Evolutionary conservation across 2,113 vertebrate genomes (phyloP), one percentile per base, ranked within the genome.

Genomic region (Acinonyx jubatus): DNA sequence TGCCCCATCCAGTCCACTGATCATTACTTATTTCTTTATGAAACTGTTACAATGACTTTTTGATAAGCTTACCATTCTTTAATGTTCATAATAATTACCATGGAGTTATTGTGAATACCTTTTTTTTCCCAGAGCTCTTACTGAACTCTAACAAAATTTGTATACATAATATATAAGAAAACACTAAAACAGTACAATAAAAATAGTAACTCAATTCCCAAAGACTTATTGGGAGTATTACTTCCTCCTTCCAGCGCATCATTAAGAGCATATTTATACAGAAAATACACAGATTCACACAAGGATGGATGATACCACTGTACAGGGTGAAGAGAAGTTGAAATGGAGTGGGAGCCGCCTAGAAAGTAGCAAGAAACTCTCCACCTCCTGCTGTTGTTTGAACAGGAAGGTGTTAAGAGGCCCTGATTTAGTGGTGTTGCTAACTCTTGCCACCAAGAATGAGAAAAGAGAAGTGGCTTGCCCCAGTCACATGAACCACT

Each of bases 41-140:
- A 73, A 93, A 88, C 8, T 9, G 61, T 73, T 63, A 95, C 27
- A 66, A 74, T 81, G 80, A 21, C 29, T 66, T 79, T 52, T 79
- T 16, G 1, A 63, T 74, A 95, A 95, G 78, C 33, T 90, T 83
- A 68, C 12, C 55, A 96, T 91, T 97, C 25, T 93, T 61, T 79
- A 93, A 85, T 96, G 78, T 91, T 27, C 27, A 68, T 1, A 81
- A 21, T 41, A 61, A 71, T 76, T 21, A 48, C 31, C 73, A 96
- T 15, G 14, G 1, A 83, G 16, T 41, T 94, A 93, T 68, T 95
- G 86, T 90, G n/a, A 95, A 89, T 71, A 74, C 41, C 23, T 45
- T 81, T 52, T 91, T 91, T 25, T 81, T 94, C 9, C 63, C 69
- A 80, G 27, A 52, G 36, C 94, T 50, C 25, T 92, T 83, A 89